These are phyloP conservation scores for Lycopodina hypogea DNA, from an alignment of 37 sponge, comb jelly and placozoan species.

Conservation along the genomic window DNA sequence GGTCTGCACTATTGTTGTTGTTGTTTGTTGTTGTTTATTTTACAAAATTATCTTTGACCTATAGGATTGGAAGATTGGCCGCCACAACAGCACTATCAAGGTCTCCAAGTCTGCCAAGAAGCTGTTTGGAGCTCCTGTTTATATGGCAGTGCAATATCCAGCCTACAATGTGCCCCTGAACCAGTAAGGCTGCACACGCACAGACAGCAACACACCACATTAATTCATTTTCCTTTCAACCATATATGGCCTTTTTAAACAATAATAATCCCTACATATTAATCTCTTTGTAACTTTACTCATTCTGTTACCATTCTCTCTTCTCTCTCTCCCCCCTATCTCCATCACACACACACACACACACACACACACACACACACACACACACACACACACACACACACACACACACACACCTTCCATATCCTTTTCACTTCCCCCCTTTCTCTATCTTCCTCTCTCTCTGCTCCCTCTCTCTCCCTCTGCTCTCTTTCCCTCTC, in stretches of 20 bases:
- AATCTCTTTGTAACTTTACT: too few relatives aligned
- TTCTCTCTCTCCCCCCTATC: too few relatives aligned
- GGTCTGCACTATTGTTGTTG: conserved; percentile 28
- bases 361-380: too few relatives aligned
- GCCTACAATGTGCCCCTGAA: conserved; percentile 65
- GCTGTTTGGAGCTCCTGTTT: conserved; percentile 65
- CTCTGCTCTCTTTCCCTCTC: too few relatives aligned
- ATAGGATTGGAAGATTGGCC: conserved; percentile 76
- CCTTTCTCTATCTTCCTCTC: too few relatives aligned
- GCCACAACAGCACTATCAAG: conserved; percentile 25
- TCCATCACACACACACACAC: too few relatives aligned
- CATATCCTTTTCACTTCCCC: too few relatives aligned
- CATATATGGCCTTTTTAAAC: not conserved
- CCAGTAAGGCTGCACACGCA: conserved; percentile 49
- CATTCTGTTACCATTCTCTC: too few relatives aligned
- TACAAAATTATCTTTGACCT: not conserved
- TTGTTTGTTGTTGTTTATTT: not conserved
- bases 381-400: too few relatives aligned
- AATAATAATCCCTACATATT: too few relatives aligned
- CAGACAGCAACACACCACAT: not conserved
- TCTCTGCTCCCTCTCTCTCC: too few relatives aligned
- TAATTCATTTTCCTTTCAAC: not conserved
- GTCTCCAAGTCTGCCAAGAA: conserved; percentile 46
- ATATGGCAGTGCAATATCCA: conserved; percentile 62
- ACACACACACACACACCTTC: too few relatives aligned